These are phyloP conservation scores for Prosapia bicincta DNA, from an alignment of 2,888 invertebrate genomes.

Conservation along the genomic window DNA sequence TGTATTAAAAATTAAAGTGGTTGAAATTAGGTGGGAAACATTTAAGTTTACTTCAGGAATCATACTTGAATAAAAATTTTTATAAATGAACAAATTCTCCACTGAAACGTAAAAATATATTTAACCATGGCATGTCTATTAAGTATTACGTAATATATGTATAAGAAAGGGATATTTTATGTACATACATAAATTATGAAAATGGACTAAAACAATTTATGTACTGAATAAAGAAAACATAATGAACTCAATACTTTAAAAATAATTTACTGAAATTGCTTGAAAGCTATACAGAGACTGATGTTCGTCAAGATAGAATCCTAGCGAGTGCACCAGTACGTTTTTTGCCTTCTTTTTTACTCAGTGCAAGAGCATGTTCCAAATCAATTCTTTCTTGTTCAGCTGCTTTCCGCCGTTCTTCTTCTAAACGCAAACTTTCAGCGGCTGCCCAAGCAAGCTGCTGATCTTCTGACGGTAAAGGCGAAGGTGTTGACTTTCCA, in stretches of 20 bases:
- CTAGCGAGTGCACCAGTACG: slow-evolving; percentile 16
- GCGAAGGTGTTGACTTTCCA: slow-evolving; percentile 32
- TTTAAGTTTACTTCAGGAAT: no score
- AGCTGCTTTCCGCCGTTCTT: slow-evolving; percentile 56
- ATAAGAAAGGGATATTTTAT: no score
- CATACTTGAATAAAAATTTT: no score
- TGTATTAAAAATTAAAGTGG: no score
- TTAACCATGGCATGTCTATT: no score
- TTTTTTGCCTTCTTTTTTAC: slow-evolving; percentile 45
- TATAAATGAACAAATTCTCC: no score
- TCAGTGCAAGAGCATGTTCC: slow-evolving; percentile 67
- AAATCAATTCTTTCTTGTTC: slow-evolving; percentile 68
- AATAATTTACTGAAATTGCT: not conserved
- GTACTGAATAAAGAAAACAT: not conserved
- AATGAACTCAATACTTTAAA: not conserved
- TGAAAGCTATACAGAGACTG: not conserved
- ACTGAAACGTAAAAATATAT: no score
- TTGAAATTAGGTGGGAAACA: no score
- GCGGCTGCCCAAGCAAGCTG: slow-evolving; percentile 72
- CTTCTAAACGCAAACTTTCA: slow-evolving; percentile 62
- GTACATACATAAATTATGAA: no score
- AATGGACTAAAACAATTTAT: not conserved
- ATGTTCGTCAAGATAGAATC: slow-evolving; percentile 18
- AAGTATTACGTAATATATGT: no score
- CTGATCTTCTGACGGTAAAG: slow-evolving; percentile 56